Evolutionary conservation across 2,113 vertebrate genomes (phyloP).

Genomic region (Gymnarchus niloticus): DNA sequence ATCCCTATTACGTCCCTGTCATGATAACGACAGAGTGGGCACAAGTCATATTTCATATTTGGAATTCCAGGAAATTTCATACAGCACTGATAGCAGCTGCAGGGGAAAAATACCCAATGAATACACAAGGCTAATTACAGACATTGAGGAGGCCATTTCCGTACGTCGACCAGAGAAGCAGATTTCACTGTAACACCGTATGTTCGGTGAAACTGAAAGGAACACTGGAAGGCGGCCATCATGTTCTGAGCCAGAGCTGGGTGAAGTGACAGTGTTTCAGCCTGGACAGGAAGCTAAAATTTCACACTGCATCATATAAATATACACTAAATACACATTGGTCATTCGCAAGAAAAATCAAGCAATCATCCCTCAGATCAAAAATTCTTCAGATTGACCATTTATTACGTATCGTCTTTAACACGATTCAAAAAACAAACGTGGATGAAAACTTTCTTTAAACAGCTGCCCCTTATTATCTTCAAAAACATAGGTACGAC

Average conservation of each 20-base stretch:
- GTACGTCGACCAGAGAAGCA: not conserved
- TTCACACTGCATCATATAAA: not conserved
- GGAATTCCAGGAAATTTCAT: conserved; percentile 3
- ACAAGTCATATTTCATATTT: not conserved
- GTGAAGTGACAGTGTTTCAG: not conserved
- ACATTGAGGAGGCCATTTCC: not conserved
- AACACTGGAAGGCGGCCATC: not conserved
- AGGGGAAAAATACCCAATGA: not conserved
- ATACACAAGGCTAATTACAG: not conserved
- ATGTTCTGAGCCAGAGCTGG: not conserved
- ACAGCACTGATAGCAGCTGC: not conserved
- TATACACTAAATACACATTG: not conserved
- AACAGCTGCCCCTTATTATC: not conserved
- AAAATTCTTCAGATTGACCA: not conserved
- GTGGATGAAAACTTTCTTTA: not conserved
- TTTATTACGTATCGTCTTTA: not conserved
- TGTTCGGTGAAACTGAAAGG: not conserved
- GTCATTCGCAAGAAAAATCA: not conserved
- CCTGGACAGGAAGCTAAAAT: not conserved
- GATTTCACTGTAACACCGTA: not conserved
- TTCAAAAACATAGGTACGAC: not conserved
- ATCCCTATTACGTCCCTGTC: not conserved
- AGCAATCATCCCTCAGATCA: not conserved
- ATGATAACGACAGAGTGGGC: not conserved
- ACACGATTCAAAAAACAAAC: not conserved